phyloP scores from a whole-genome alignment of 2,113 vertebrate species.

The Cairina moschata region DNA sequence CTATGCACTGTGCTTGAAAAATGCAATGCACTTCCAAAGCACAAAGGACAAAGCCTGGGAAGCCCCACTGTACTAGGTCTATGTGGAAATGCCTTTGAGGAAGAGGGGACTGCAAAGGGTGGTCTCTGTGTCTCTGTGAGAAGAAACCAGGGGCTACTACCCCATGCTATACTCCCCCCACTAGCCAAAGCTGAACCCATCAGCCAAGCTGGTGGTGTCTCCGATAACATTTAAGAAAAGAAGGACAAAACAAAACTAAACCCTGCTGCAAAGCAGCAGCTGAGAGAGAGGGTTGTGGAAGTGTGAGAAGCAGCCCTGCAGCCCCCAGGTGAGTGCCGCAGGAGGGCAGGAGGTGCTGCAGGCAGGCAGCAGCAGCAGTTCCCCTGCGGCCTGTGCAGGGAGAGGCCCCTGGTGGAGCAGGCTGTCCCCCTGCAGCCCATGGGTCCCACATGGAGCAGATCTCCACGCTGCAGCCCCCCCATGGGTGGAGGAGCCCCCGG shows the following conservation, averaged over 20 bases:
- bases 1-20: background rate
- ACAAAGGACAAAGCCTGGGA: background rate
- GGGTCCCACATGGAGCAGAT: too few species aligned
- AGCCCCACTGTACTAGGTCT: background rate
- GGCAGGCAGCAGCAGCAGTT: background rate
- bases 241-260: background rate
- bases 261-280: background rate
- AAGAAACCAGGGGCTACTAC: background rate
- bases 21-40: background rate
- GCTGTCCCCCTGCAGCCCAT: background rate
- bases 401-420: background rate
- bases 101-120: background rate
- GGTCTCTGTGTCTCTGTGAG: background rate
- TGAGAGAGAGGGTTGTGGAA: background rate
- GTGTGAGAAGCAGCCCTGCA: background rate
- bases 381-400: background rate
- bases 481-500: too few species aligned
- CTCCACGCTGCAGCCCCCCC: too few species aligned
- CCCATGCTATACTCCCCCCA: too few species aligned
- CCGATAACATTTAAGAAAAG: background rate
- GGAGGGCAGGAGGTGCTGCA: background rate
- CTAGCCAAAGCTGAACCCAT: background rate
- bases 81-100: background rate
- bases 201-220: background rate
- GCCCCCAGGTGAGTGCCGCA: background rate